phyloP scores from a whole-genome alignment of 2,888 invertebrate genomes.

The Diadromus collaris region DNA sequence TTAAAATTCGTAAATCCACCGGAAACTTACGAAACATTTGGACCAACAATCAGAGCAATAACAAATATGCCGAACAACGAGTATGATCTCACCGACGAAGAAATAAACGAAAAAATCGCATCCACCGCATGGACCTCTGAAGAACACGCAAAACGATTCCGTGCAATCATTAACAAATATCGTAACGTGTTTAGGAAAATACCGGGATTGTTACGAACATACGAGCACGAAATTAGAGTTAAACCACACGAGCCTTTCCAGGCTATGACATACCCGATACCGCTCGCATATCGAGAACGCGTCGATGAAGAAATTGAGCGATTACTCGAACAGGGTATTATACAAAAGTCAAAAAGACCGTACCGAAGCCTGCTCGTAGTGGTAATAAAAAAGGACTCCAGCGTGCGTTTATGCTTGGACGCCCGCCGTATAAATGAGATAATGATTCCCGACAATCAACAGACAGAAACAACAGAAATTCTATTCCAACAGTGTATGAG shows the following conservation, averaged over 20 bases:
- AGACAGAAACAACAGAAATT: background rate
- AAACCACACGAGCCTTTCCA: background rate
- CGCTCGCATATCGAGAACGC: background rate
- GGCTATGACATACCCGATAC: background rate
- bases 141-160: background rate
- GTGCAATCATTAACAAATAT: background rate
- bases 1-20: background rate
- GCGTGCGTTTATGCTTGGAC: too few species aligned
- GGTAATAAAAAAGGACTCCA: too few species aligned
- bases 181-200: background rate
- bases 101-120: background rate
- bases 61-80: background rate
- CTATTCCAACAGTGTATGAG: constrained; percentile 1
- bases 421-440: too few species aligned
- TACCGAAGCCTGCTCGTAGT: too few species aligned
- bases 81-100: background rate
- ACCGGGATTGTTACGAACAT: background rate
- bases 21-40: too few species aligned
- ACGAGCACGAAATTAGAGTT: constrained; percentile 4
- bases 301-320: constrained; percentile 1
- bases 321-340: background rate
- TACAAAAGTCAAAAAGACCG: too few species aligned
- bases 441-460: background rate
- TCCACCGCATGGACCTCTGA: background rate
- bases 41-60: background rate